A percentile compares a stretch with the other conserved stretches of the same genome.
These are phyloP conservation scores for Drosophila suboccidentalis DNA, from an alignment of 2,888 invertebrate genomes.

Conservation along the genomic window DNA sequence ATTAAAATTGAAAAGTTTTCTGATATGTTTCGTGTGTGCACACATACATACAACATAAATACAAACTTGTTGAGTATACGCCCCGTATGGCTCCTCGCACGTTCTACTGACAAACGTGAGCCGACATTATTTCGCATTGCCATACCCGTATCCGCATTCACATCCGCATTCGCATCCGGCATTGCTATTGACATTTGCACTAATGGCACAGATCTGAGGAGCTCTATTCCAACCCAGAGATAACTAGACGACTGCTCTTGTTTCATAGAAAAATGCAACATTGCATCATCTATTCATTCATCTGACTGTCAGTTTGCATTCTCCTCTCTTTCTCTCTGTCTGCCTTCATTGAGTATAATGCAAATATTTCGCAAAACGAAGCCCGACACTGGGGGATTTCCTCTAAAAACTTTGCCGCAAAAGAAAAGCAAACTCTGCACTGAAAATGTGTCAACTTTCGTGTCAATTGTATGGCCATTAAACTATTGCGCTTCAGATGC, in stretches of 20 bases:
- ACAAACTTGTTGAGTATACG: constrained; percentile 11
- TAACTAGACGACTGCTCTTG: background rate
- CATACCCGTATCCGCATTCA: constrained; percentile 31
- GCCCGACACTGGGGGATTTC: constrained; percentile 38
- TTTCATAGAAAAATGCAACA: constrained; percentile 50
- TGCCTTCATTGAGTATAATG: constrained; percentile 30
- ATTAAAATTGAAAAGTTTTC: constrained; percentile 42
- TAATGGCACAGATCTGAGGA: constrained; percentile 46
- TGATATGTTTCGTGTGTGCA: constrained; percentile 59
- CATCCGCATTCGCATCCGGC: constrained; percentile 33
- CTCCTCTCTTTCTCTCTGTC: background rate
- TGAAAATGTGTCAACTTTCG: constrained; percentile 64
- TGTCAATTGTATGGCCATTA: constrained; percentile 71
- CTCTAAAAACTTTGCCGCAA: constrained; percentile 30
- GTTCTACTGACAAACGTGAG: constrained; percentile 25
- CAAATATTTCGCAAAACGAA: constrained; percentile 40
- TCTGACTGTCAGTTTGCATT: constrained; percentile 7
- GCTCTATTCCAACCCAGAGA: constrained; percentile 1
- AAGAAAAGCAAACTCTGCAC: constrained; percentile 21
- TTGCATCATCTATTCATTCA: constrained; percentile 33
- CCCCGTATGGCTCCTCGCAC: background rate
- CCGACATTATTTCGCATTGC: constrained; percentile 27
- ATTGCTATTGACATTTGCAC: constrained; percentile 58
- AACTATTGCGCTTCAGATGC: constrained; percentile 61
- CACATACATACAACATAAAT: constrained; percentile 1